Base-by-base conservation (phyloP, 2,888 invertebrate species). In the Ligdia adustata region DNA sequence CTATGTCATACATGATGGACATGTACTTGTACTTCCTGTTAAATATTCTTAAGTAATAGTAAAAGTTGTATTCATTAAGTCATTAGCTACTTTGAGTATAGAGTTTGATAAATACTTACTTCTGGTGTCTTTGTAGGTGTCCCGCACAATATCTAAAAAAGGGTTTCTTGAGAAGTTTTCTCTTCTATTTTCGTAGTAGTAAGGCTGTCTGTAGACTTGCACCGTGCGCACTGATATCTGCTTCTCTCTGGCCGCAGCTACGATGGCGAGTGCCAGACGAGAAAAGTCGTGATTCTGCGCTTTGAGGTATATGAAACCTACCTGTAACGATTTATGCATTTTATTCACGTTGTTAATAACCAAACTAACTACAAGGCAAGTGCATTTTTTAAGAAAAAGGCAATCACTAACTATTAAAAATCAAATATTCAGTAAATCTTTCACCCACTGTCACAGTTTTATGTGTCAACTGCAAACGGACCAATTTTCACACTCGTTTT, bases 101-200 rank as follows among this genome's bases (percentile, higher is more conserved):
- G n/a, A n/a, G n/a, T n/a, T n/a, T n/a, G n/a, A n/a, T n/a, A n/a
- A n/a, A n/a, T n/a, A 75, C 95, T 93, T 86, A 98, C 98, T 97
- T 91, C 98, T 92, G n/a, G 97, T 95, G 64, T 96, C 95, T 52
- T 91, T 92, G 73, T 94, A 95, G 0, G 97, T 97, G 59, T 95
- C 94, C 44, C 94, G 92, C 22, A 98, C 95, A 57, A 97, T 93
- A 44, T 93, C 92, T 66, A 94, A 91, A 77, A 98, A 98, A 0
- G 98, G 98, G 90, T 98, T 98, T 34, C 93, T 92, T 68, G 93
- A 93, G 79, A 96, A 95, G 55, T 95, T 95, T 67, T 96, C 95
- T 26, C 71, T 65, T 41, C 72, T 69, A 62, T 85, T 80, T 56
- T 85, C 86, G 78, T 96, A 95, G 82, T 96, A 95, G 82, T 96